These are phyloP conservation scores for Lethenteron reissneri DNA, from an alignment of 2,113 vertebrate species.

Conservation along the genomic window DNA sequence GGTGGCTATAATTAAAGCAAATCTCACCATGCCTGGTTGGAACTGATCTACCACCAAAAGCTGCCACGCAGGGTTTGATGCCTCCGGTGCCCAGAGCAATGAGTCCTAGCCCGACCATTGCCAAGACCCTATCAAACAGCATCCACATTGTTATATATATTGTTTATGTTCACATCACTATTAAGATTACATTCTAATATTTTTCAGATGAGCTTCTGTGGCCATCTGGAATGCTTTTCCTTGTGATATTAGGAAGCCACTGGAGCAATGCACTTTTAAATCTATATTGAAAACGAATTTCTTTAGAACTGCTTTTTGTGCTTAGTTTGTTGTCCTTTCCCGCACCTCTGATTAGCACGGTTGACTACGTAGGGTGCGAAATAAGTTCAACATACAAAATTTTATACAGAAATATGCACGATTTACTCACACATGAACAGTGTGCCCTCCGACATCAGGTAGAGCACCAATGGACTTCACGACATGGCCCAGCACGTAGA, in stretches of 20 bases:
- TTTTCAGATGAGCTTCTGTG: no score
- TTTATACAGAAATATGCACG: no score
- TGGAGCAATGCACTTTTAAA: no score
- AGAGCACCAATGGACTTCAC: conserved; percentile 80
- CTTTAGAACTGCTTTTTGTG: no score
- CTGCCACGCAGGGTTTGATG: conserved; percentile 88
- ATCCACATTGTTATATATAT: no score
- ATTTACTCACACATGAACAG: conserved; percentile 53
- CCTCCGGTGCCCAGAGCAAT: conserved; percentile 87
- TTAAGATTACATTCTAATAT: no score
- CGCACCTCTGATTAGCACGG: no score
- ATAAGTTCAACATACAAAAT: not conserved
- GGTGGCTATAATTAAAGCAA: not conserved
- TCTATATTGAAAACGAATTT: no score
- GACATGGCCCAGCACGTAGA: conserved; percentile 77
- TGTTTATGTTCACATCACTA: no score
- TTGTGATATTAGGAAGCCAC: no score
- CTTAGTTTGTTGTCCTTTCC: no score
- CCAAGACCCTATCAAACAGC: conserved; percentile 26
- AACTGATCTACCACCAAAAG: conserved; percentile 96
- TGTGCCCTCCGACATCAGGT: conserved; percentile 41
- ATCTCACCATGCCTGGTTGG: conserved; percentile 60
- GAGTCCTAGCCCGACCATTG: conserved; percentile 53
- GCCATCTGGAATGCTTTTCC: no score
- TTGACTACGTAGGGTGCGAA: not conserved